Evolutionary conservation across 2,797 vertebrate genomes (phyloP).

Genomic region (Sphenodon punctatus): DNA sequence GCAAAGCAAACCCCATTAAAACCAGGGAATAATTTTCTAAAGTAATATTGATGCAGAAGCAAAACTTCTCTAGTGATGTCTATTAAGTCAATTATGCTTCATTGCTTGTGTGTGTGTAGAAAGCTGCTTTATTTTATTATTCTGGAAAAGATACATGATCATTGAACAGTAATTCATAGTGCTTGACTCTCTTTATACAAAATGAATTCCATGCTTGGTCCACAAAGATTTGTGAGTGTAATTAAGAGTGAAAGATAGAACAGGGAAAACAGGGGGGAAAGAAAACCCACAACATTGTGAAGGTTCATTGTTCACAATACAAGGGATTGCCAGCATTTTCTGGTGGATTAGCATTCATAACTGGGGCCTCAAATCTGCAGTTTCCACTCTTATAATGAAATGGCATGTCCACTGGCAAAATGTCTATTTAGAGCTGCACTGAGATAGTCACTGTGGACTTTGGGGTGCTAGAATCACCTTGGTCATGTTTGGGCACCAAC

Average conservation of each 20-base stretch:
- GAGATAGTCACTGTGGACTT: too few relatives aligned
- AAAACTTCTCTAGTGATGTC: background rate
- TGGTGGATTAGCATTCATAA: background rate
- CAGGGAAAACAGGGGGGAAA: background rate
- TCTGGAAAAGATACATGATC: background rate
- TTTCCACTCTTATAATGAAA: background rate
- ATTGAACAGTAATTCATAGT: conserved; percentile 23
- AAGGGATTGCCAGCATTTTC: background rate
- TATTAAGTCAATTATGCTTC: conserved; percentile 10
- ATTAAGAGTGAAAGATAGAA: background rate
- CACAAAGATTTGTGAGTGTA: conserved; percentile 1
- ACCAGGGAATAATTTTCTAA: conserved; percentile 18
- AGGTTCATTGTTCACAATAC: background rate
- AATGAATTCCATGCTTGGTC: background rate
- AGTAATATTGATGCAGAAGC: background rate
- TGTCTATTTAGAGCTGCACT: too few relatives aligned
- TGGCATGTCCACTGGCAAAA: background rate
- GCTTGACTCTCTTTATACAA: background rate
- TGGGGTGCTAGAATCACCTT: too few relatives aligned
- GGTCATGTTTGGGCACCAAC: too few relatives aligned
- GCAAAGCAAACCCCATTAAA: background rate
- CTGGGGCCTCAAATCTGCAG: background rate
- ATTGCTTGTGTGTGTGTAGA: background rate
- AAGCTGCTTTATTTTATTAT: conserved; percentile 8
- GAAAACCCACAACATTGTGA: background rate